Conservation (phyloP, 2,888 invertebrate genomes). For the Mycalesis mineus region DNA sequence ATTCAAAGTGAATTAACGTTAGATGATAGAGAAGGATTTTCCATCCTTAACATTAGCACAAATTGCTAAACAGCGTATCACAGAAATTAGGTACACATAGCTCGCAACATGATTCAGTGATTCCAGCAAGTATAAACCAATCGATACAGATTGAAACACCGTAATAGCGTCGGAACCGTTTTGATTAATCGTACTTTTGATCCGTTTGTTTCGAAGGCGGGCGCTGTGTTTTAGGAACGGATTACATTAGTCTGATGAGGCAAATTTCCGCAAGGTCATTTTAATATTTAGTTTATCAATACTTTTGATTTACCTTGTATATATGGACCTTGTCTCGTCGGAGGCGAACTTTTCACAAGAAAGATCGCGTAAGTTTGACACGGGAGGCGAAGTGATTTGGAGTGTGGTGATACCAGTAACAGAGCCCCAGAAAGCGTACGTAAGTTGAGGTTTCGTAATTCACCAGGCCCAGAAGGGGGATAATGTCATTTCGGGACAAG, state of each 20-base stretch:
- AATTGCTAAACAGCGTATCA: neutral
- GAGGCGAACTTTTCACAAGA: too few relatives aligned
- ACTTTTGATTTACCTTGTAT: too few relatives aligned
- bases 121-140: neutral
- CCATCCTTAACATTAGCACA: neutral
- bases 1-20: too few relatives aligned
- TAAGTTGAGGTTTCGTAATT: too few relatives aligned
- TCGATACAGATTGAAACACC: neutral
- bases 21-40: too few relatives aligned
- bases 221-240: neutral
- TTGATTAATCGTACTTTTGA: constrained; percentile 8
- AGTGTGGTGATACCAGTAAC: too few relatives aligned
- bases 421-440: too few relatives aligned
- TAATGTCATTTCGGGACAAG: too few relatives aligned
- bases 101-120: neutral
- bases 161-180: neutral
- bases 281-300: neutral
- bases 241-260: neutral
- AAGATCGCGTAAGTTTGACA: too few relatives aligned
- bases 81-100: neutral
- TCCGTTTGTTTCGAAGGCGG: neutral
- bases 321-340: too few relatives aligned
- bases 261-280: neutral
- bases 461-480: too few relatives aligned
- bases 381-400: too few relatives aligned